Base-by-base conservation (phyloP, 2,888 invertebrate genomes). In the Drosophila subquinaria region DNA sequence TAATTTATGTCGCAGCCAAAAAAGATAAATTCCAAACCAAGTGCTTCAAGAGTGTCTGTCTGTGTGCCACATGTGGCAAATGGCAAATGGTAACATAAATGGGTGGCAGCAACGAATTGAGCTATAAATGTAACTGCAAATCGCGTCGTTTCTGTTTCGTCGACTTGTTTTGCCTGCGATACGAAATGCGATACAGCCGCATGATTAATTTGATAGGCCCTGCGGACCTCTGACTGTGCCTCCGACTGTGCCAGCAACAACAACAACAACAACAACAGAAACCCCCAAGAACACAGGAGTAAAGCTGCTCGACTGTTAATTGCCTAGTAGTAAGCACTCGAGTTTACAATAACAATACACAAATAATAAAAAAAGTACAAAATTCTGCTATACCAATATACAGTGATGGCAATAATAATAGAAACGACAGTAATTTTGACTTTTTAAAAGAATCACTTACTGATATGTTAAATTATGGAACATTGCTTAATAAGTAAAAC, bases 151-250 rank as follows among this genome's bases (percentile, higher is more conserved):
- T 27, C 27, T 23, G 27, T 27, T 27, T 5, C 55, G 64, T 59
- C 35, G 50, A 42, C 45, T 48, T 36, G 38, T n/a, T 4, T 5
- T 42, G 61, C 53, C 74, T 84, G 83, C 81, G 23, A 23, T 23
- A 23, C 87, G 87, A 84, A 88, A 84, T 88, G 84, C 70, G 89
- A 85, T 88, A 88, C 81, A 48, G 59, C 36, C 71, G 81, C 72
- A 81, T 85, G 89, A 88, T 88, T 83, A 86, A 84, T 88, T 79
- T 83, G 87, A 86, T 84, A 74, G 89, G 78, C 73, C 76, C 74
- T 82, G 48, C 43, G 57, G 43, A 23, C 4, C 23, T 23, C 23
- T 23, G 67, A 23, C 20, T 20, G 43, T 43, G 43, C 13, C 23
- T 13, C 43, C 20, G 11, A 20, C 20, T 43, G 45, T 13, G 23